Conservation (phyloP, 1,140 invertebrate species). For the Zaprionus lachaisei region DNA sequence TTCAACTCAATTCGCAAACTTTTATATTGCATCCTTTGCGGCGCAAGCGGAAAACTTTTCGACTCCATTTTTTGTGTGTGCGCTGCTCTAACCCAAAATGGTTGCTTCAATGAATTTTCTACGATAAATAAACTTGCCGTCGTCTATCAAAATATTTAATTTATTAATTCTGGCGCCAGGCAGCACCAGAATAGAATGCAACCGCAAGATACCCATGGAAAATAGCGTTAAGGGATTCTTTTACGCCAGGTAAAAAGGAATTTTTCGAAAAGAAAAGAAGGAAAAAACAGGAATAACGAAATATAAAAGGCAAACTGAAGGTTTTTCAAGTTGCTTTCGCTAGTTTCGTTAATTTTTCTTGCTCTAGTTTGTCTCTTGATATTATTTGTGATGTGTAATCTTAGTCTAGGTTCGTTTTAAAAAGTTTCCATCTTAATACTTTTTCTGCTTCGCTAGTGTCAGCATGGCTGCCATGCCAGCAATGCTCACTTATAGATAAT, state of each 20-base stretch:
- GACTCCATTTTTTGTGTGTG: constrained; percentile 3
- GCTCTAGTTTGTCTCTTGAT: constrained; percentile 16
- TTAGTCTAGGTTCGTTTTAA: constrained; percentile 43
- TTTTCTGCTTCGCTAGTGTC: constrained; percentile 35
- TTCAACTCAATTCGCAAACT: constrained; percentile 42
- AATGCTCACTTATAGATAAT: constrained; percentile 67
- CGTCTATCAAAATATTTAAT: constrained; percentile 22
- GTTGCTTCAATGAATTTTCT: constrained; percentile 29
- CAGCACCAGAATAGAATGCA: constrained; percentile 4
- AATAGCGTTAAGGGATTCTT: background rate
- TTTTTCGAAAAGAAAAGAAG: background rate
- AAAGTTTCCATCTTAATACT: constrained; percentile 72
- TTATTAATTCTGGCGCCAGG: constrained; percentile 15
- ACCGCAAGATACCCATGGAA: constrained; percentile 1
- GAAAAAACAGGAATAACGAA: background rate
- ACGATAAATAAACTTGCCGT: constrained; percentile 24
- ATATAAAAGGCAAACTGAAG: background rate
- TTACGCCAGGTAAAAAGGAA: constrained; percentile 2
- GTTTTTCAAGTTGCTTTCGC: constrained; percentile 11
- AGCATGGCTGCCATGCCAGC: constrained; percentile 33
- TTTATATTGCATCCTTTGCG: constrained; percentile 45
- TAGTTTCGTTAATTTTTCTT: constrained; percentile 15
- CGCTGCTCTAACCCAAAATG: constrained; percentile 13
- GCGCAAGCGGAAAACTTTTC: constrained; percentile 24
- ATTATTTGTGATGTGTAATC: constrained; percentile 22